Evolutionary conservation across 2,797 vertebrate species (phyloP), one percentile per base, ranked within the genome.

Genomic region (Gobionotothen gibberifrons): DNA sequence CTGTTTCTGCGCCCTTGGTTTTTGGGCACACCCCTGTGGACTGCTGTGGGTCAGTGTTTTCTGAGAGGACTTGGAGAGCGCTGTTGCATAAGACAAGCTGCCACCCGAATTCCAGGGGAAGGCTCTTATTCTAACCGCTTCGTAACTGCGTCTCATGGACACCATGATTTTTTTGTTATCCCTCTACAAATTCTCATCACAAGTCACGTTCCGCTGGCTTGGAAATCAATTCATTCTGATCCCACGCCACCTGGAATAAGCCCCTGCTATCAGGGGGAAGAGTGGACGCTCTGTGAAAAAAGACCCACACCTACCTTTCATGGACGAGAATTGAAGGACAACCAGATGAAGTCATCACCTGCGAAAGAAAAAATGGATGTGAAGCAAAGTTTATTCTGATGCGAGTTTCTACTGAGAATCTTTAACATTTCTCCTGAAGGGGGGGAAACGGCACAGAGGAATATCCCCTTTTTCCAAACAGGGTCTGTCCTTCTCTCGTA

Each of bases 1-100:
- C 77, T 87, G 74, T 77, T 78, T 92, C 66, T 90, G 79, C 79
- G 86, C 76, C 74, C 78, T 84, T 84, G 83, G 79, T 87, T 88
- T 87, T 81, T 72, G 84, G 90, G 87, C 88, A 87, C 90, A 92
- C 89, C 92, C 91, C 89, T 84, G 83, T 86, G 88, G 91, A 92
- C 88, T 82, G 87, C 81, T 81, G 82, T 81, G 87, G 88, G 89
- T 88, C 89, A 85, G 85, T 68, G 77, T 88, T 80, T 82, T 79
- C 54, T 21, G 76, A 85, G 70, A 86, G 67, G 82, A 90, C 86
- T 87, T 79, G 71, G 83, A 77, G 69, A 85, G 71, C 40, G 15
- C 69, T 64, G 71, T 79, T 83, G 82, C 79, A 69, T 76, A 81
- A 88, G 82, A 83, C 69, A 71, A 81, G 85, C 82, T 85, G 76